Evolutionary conservation across 2,797 vertebrate species (phyloP).

Genomic region (Hydrocynus forskahlii): DNA sequence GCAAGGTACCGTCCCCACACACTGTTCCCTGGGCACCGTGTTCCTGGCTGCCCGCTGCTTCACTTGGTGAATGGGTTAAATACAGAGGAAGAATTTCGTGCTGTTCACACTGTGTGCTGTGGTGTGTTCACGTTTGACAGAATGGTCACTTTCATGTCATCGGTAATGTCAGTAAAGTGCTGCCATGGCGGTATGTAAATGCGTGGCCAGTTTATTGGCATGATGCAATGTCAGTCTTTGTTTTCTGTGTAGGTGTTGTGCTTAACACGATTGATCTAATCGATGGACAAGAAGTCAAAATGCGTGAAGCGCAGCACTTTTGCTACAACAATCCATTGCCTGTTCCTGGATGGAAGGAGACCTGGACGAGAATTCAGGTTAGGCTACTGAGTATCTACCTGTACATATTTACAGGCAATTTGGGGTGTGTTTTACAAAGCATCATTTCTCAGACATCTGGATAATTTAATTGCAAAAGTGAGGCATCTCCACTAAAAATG

Average conservation of each 20-base stretch:
- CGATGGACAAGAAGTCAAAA: conserved; percentile 65
- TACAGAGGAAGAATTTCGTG: no score
- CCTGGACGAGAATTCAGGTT: conserved; percentile 92
- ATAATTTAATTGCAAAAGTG: neutral
- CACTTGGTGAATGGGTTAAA: no score
- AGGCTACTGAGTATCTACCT: neutral
- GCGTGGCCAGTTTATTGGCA: neutral
- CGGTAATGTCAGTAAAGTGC: neutral
- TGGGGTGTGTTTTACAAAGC: neutral
- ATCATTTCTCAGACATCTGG: neutral
- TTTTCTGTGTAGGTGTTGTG: conserved; percentile 23
- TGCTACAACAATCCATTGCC: conserved; percentile 82
- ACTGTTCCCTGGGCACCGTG: no score
- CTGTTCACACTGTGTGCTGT: no score
- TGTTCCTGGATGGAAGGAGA: conserved; percentile 85
- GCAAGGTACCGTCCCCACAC: no score
- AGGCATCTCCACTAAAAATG: neutral
- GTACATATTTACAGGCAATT: no score
- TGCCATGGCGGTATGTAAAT: neutral
- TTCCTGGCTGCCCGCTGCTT: no score
- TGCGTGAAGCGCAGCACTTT: conserved; percentile 69
- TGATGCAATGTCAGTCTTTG: neutral
- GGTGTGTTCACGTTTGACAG: no score
- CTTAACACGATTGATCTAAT: conserved; percentile 61
- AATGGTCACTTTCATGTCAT: no score